Evolutionary conservation across 1,140 invertebrate genomes (phyloP).

Genomic region (Aleiodes sp.): DNA sequence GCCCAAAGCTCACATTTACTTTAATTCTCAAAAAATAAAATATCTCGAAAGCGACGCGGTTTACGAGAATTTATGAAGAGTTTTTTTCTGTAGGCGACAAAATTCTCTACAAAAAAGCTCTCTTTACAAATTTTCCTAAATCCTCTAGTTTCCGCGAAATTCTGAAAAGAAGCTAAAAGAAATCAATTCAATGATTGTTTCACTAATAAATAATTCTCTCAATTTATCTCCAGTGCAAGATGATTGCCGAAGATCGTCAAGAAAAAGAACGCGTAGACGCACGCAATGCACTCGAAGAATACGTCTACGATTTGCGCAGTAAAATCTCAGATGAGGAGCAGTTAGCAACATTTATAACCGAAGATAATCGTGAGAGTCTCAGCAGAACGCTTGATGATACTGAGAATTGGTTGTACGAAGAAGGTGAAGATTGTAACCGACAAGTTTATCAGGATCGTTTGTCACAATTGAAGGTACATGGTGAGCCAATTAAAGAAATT

Average conservation of each 20-base stretch:
- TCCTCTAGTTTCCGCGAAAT: too few species aligned
- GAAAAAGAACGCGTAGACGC: conserved; percentile 96
- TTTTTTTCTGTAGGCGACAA: too few species aligned
- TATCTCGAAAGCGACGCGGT: too few species aligned
- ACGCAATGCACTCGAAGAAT: conserved; percentile 97
- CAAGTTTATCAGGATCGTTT: conserved; percentile 67
- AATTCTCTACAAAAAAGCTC: too few species aligned
- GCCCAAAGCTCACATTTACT: too few species aligned
- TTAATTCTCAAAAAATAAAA: too few species aligned
- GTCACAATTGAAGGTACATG: conserved; percentile 71
- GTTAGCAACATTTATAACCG: conserved; percentile 80
- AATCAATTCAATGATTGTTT: too few species aligned
- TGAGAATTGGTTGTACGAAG: conserved; percentile 96
- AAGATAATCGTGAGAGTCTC: conserved; percentile 76
- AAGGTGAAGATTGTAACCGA: conserved; percentile 91
- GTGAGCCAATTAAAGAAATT: conserved; percentile 86
- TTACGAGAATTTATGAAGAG: too few species aligned
- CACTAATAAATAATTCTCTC: conserved; percentile 27
- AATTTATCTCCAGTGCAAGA: conserved; percentile 73
- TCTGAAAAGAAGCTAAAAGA: too few species aligned
- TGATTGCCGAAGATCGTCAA: conserved; percentile 87
- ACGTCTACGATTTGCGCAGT: conserved; percentile 94
- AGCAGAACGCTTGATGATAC: conserved; percentile 80
- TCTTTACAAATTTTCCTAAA: too few species aligned
- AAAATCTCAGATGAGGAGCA: conserved; percentile 81